phyloP scores from a whole-genome alignment of 2,797 vertebrate species.

The Lateolabrax maculatus region DNA sequence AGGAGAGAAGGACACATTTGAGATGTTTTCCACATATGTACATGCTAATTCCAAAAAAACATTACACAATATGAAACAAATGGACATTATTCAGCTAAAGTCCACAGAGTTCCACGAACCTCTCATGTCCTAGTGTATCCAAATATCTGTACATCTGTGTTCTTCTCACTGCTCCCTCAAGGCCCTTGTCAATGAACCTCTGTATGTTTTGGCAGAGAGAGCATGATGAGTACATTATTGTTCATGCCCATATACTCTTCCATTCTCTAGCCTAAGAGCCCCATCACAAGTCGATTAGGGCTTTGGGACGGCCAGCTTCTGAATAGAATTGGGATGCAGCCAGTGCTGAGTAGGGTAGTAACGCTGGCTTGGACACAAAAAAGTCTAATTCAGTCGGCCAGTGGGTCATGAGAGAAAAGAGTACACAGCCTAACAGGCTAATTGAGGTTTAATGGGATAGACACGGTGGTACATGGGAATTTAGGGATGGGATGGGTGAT shows the following conservation, averaged over 20 bases:
- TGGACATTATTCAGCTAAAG: neutral
- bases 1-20: conserved; percentile 15
- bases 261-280: conserved; percentile 44
- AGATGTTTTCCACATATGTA: neutral
- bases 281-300: conserved; percentile 59
- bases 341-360: conserved; percentile 53
- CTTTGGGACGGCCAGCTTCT: conserved; percentile 31
- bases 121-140: neutral
- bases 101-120: neutral
- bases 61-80: neutral
- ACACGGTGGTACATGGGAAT: conserved; percentile 48
- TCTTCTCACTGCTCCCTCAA: neutral
- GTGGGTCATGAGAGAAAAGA: conserved; percentile 56
- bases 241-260: conserved; percentile 12
- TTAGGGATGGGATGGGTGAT: conserved; percentile 30
- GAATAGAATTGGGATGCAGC: conserved; percentile 60
- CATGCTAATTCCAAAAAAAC: neutral
- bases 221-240: conserved; percentile 15
- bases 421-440: conserved; percentile 59
- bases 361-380: conserved; percentile 62
- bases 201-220: conserved; percentile 13
- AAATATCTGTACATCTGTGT: too few species aligned
- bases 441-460: conserved; percentile 73
- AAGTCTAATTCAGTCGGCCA: conserved; percentile 63
- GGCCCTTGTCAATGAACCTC: conserved; percentile 18